Evolutionary conservation across 1,140 invertebrate species (phyloP).

Genomic region (Dryas iulia): DNA sequence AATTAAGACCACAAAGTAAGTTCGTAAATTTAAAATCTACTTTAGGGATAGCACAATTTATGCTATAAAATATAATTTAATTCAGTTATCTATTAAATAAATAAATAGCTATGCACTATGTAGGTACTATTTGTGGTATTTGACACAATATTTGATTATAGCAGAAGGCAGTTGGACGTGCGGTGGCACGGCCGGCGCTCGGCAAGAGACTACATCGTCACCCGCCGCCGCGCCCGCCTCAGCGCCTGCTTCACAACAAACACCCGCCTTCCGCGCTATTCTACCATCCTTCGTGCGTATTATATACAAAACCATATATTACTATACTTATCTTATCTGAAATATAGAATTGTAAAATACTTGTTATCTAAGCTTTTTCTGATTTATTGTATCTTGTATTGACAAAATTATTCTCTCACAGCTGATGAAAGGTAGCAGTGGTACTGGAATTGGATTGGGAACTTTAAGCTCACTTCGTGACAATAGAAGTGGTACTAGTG

Average conservation of each 20-base stretch:
- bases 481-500: slow-evolving; percentile 43
- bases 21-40: background rate
- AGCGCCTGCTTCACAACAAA: slow-evolving; percentile 72
- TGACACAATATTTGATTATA: slow-evolving; percentile 39
- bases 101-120: too few relatives aligned
- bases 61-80: background rate
- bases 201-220: slow-evolving; percentile 82
- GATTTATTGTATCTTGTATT: background rate
- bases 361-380: background rate
- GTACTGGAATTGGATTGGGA: slow-evolving; percentile 66
- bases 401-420: slow-evolving; percentile 34
- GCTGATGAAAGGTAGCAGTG: slow-evolving; percentile 76
- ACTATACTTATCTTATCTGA: background rate
- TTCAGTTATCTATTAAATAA: background rate
- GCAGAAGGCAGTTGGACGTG: slow-evolving; percentile 91
- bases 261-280: slow-evolving; percentile 85
- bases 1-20: slow-evolving; percentile 79
- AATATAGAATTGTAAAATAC: background rate
- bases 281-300: slow-evolving; percentile 87
- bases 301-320: too few relatives aligned
- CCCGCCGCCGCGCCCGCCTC: slow-evolving; percentile 85
- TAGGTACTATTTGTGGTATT: background rate
- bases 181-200: slow-evolving; percentile 82
- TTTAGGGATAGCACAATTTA: background rate
- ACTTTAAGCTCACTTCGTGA: slow-evolving; percentile 61